Evolutionary conservation across 2,113 vertebrate genomes (phyloP).

Genomic region (Cheilinus undulatus): DNA sequence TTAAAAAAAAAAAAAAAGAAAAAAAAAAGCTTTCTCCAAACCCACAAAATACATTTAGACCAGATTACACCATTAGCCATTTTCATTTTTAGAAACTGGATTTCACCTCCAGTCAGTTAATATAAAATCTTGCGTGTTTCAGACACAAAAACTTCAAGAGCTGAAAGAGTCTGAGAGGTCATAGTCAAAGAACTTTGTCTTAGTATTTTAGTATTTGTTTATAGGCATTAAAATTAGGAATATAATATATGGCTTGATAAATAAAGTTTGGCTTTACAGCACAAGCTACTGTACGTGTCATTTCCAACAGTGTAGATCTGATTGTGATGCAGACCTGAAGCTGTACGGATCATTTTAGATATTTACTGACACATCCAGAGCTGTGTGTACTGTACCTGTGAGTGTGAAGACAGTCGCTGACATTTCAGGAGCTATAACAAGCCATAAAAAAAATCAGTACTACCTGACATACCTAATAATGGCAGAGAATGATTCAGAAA

Average conservation of each 20-base stretch:
- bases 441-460: constrained; percentile 6
- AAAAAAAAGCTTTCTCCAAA: neutral
- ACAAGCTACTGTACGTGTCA: neutral
- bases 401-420: neutral
- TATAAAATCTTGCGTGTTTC: too few species aligned
- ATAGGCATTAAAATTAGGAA: neutral
- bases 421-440: constrained; percentile 19
- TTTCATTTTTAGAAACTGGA: neutral
- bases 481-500: constrained; percentile 36
- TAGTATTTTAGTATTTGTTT: neutral
- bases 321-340: neutral
- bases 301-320: neutral
- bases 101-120: neutral
- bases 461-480: constrained; percentile 18
- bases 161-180: too few species aligned
- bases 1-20: too few species aligned
- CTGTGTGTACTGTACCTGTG: neutral
- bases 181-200: neutral
- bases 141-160: too few species aligned
- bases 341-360: neutral
- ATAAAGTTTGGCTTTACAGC: neutral
- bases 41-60: neutral
- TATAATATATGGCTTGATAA: neutral
- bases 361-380: neutral
- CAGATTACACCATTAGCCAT: neutral